phyloP scores from a whole-genome alignment of 2,113 vertebrate genomes.

The Saguinus imperator region DNA sequence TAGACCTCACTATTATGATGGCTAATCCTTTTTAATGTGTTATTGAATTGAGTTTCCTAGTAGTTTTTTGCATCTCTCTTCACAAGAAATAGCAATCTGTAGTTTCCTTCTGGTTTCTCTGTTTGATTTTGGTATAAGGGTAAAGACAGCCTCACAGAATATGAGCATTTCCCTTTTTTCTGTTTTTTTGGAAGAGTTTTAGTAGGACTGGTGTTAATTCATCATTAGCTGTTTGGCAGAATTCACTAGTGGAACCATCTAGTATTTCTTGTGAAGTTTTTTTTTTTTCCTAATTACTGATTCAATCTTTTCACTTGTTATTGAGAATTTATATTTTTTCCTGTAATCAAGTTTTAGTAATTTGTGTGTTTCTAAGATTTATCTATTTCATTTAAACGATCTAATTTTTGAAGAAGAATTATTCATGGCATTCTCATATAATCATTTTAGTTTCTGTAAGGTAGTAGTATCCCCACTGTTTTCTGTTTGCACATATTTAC shows the following conservation, averaged over 20 bases:
- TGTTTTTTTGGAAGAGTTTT: background rate
- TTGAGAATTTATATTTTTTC: background rate
- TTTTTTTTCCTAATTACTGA: background rate
- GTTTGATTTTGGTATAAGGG: background rate
- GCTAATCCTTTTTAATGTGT: background rate
- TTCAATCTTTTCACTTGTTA: background rate
- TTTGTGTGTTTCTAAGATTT: background rate
- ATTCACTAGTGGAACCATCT: background rate
- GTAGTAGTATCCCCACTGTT: background rate
- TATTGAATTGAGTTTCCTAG: background rate
- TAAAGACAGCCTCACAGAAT: background rate
- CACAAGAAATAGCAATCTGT: background rate
- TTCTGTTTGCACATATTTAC: background rate
- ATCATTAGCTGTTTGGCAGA: background rate
- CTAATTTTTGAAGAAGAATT: background rate
- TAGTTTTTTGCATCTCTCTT: background rate
- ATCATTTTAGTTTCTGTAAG: background rate
- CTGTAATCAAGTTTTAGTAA: background rate
- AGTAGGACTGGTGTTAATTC: background rate
- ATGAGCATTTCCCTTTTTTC: background rate
- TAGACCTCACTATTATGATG: background rate
- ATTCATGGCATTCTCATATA: background rate
- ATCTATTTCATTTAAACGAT: background rate
- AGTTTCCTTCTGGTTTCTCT: background rate
- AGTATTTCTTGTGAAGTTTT: background rate